Evolutionary conservation across 1,140 invertebrate genomes (phyloP).

Genomic region (Heliothis subflexa): DNA sequence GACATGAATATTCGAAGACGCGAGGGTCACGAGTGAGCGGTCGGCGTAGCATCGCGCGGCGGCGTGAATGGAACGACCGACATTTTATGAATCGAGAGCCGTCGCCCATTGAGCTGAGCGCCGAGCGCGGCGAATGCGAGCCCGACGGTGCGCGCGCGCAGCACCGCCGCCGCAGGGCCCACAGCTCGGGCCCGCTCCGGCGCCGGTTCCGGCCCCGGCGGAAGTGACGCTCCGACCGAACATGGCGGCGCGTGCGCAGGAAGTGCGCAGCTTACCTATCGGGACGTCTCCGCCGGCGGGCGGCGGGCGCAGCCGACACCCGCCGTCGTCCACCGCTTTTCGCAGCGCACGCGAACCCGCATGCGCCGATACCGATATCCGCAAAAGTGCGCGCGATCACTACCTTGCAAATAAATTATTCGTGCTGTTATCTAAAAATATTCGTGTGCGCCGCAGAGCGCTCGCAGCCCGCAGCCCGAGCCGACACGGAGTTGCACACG

Average conservation of each 20-base stretch:
- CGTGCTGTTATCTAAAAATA: conserved; percentile 85
- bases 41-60: conserved; percentile 78
- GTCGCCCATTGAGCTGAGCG: conserved; percentile 81
- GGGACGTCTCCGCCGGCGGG: conserved; percentile 74
- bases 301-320: conserved; percentile 60
- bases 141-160: conserved; percentile 60
- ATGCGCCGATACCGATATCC: conserved; percentile 73
- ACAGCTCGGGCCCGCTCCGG: conserved; percentile 57
- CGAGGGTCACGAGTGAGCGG: conserved; percentile 85
- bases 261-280: conserved; percentile 86
- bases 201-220: conserved; percentile 75
- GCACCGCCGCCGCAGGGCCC: conserved; percentile 60
- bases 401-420: conserved; percentile 83
- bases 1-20: conserved; percentile 85
- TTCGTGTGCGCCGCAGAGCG: conserved; percentile 78
- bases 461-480: conserved; percentile 67
- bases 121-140: conserved; percentile 53
- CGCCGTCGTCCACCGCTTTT: conserved; percentile 54
- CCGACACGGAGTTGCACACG: conserved; percentile 74
- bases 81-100: conserved; percentile 85
- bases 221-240: conserved; percentile 83
- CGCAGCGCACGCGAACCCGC: conserved; percentile 67
- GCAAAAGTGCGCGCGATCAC: conserved; percentile 81
- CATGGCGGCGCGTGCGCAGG: conserved; percentile 84
- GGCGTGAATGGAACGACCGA: conserved; percentile 85